Percentiles rank a stretch among this genome's conserved stretches.
phyloP scores from a whole-genome alignment of 2,797 vertebrate genomes.

The Dermochelys coriacea region DNA sequence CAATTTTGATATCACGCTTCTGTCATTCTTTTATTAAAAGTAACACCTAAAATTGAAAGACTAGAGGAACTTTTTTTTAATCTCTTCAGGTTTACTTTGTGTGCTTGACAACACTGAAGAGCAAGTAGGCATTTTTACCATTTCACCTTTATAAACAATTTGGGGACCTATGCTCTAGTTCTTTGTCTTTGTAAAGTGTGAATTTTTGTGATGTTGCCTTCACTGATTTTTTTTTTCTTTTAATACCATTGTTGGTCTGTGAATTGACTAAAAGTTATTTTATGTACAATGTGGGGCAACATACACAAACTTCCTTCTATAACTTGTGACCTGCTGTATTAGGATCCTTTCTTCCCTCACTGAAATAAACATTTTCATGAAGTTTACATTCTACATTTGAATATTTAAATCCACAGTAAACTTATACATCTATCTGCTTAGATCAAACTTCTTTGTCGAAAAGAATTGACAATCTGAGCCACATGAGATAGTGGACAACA shows the following conservation, averaged over 20 bases:
- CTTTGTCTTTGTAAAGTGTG: not conserved
- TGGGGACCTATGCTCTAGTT: too few relatives aligned
- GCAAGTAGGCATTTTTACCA: not conserved
- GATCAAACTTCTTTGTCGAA: not conserved
- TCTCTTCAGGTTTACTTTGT: not conserved
- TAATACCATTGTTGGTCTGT: not conserved
- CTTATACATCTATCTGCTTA: not conserved
- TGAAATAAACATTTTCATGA: not conserved
- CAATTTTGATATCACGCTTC: not conserved
- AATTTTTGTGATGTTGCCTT: not conserved
- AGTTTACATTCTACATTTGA: not conserved
- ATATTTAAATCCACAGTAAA: not conserved
- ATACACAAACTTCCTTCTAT: not conserved
- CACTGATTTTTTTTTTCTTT: not conserved
- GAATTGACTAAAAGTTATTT: not conserved
- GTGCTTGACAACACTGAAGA: not conserved
- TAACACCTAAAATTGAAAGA: not conserved
- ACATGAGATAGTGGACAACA: not conserved
- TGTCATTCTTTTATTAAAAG: not conserved
- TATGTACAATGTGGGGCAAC: not conserved
- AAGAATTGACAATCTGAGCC: not conserved
- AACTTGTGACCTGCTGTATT: accelerated
- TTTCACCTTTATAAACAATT: not conserved
- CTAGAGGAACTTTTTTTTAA: not conserved
- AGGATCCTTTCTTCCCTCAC: not conserved